Conservation (phyloP, 2,113 vertebrate species). For the Phaetusa simplex region DNA sequence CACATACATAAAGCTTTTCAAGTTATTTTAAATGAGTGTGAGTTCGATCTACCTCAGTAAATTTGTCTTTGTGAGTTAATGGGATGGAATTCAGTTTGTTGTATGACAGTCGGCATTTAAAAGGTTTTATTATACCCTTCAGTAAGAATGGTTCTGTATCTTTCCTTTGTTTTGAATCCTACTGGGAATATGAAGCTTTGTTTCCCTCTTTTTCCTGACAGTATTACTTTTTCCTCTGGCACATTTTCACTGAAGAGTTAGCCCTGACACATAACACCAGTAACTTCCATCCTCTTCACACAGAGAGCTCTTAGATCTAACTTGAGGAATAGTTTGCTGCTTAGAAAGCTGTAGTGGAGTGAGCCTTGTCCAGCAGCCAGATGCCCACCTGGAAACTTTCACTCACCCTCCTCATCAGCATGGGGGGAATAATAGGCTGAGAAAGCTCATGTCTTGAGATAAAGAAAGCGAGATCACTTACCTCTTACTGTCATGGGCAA, state of each 20-base stretch:
- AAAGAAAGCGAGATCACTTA: background rate
- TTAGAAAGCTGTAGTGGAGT: background rate
- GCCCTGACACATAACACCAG: background rate
- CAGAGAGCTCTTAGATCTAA: background rate
- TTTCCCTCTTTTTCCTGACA: background rate
- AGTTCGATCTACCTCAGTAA: background rate
- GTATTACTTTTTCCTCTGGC: background rate
- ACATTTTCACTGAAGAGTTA: background rate
- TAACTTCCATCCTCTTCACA: background rate
- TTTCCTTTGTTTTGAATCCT: background rate
- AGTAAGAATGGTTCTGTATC: background rate
- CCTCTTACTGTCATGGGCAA: background rate
- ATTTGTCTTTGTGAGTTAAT: conserved; percentile 22
- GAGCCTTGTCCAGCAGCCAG: background rate
- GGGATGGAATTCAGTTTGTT: background rate
- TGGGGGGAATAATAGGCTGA: background rate
- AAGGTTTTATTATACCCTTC: background rate
- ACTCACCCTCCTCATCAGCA: background rate
- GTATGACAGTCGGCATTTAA: background rate
- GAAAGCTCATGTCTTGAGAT: background rate
- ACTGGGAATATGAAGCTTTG: background rate
- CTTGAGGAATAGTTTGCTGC: background rate
- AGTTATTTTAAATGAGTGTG: conserved; percentile 11
- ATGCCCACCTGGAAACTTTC: background rate
- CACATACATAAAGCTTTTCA: background rate